Evolutionary conservation across 2,113 vertebrate species (phyloP).

Genomic region (Myotis davidii): DNA sequence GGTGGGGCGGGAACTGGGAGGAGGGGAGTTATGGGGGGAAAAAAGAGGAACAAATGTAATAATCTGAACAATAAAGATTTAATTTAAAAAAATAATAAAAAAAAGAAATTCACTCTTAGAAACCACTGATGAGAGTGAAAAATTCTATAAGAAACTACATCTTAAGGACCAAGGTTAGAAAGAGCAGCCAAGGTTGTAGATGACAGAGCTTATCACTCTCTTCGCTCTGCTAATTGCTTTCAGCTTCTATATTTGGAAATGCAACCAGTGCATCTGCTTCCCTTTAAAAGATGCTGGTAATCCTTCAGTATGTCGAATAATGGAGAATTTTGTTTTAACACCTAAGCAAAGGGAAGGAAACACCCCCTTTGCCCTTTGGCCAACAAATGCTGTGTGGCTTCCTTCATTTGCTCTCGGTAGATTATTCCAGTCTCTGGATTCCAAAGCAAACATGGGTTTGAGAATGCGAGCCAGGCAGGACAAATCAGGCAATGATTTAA

Average conservation of each 20-base stretch:
- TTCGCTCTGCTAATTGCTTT: constrained; percentile 1
- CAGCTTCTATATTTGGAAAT: constrained; percentile 48
- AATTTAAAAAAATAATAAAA: too few relatives aligned
- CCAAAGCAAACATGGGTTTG: constrained; percentile 70
- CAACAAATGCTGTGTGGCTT: not conserved
- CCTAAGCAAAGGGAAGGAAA: constrained; percentile 26
- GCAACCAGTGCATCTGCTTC: not conserved
- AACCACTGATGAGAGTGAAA: not conserved
- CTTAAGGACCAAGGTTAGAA: not conserved
- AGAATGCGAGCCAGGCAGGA: constrained; percentile 47
- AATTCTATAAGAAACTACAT: not conserved
- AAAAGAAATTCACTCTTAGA: constrained; percentile 42
- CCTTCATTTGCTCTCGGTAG: constrained; percentile 14
- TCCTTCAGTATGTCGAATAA: not conserved
- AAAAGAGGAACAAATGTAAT: too few relatives aligned
- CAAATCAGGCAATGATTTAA: constrained; percentile 26
- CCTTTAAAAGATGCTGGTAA: constrained; percentile 3
- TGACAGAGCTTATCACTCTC: not conserved
- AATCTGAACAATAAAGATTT: too few relatives aligned
- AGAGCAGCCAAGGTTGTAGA: not conserved
- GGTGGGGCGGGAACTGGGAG: too few relatives aligned
- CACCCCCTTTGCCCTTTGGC: not conserved
- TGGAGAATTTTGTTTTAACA: constrained; percentile 12
- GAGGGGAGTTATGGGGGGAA: too few relatives aligned
- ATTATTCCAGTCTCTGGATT: constrained; percentile 44